phyloP scores from a whole-genome alignment of 2,113 vertebrate species.

The mouse (Mus musculus) region DNA sequence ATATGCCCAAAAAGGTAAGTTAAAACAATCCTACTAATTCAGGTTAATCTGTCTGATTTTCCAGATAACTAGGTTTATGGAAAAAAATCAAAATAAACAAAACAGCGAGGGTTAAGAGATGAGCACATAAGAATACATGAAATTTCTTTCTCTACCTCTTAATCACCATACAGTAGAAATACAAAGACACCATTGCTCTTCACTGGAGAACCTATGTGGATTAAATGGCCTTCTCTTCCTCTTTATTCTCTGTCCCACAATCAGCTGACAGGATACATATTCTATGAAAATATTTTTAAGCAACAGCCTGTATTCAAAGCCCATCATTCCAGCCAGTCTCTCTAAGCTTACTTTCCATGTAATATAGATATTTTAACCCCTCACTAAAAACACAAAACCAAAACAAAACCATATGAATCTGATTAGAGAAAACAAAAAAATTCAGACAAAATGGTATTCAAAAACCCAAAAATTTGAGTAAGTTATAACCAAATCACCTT shows the following conservation, averaged over 20 bases:
- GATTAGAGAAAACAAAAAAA: conserved; percentile 35
- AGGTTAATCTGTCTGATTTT: neutral
- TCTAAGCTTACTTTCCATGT: conserved; percentile 14
- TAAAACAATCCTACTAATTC: conserved; percentile 6
- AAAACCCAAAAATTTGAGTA: conserved; percentile 12
- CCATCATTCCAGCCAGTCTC: neutral
- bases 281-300: neutral
- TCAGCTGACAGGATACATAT: neutral
- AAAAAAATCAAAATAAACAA: neutral
- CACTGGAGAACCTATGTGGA: neutral
- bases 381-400: neutral
- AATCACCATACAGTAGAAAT: neutral
- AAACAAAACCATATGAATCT: neutral
- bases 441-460: conserved; percentile 38
- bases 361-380: neutral
- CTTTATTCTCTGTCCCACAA: neutral
- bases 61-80: neutral
- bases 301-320: neutral
- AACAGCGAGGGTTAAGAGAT: neutral
- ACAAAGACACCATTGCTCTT: neutral
- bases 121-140: neutral
- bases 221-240: neutral
- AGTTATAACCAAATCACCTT: neutral
- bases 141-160: neutral
- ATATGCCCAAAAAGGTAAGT: neutral